Conservation (phyloP, 1,140 invertebrate genomes). For the Sycophila sp. region DNA sequence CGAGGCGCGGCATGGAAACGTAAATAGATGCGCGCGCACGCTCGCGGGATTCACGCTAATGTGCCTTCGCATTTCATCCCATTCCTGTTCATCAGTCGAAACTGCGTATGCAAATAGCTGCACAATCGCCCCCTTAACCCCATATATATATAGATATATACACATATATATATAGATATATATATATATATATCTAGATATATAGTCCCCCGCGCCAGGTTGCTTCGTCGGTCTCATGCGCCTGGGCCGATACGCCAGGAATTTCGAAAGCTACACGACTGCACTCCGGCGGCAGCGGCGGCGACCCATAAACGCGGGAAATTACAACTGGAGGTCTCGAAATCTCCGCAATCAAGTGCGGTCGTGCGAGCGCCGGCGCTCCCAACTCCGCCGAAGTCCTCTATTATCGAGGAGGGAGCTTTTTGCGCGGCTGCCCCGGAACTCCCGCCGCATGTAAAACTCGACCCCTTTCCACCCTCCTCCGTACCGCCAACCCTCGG, state of each 20-base stretch:
- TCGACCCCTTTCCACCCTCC: conserved; percentile 18
- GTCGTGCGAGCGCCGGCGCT: conserved; percentile 1
- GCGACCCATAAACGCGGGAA: conserved; percentile 42
- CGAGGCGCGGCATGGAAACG: too few species aligned
- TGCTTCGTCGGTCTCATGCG: too few species aligned
- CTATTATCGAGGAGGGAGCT: conserved; percentile 18
- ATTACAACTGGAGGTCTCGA: conserved; percentile 45
- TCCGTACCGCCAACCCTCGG: neutral
- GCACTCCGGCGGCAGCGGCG: neutral
- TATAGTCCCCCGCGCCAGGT: too few species aligned
- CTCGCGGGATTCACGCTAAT: neutral
- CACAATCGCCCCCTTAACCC: too few species aligned
- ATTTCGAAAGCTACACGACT: conserved; percentile 1
- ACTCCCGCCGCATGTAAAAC: neutral
- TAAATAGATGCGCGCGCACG: neutral
- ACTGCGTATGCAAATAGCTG: conserved; percentile 46
- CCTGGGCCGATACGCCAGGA: neutral
- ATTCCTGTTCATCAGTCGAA: conserved; percentile 17
- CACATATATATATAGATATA: too few species aligned
- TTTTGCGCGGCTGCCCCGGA: conserved; percentile 27
- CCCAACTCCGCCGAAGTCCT: neutral
- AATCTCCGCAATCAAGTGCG: conserved; percentile 28
- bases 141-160: too few species aligned
- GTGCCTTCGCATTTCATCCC: conserved; percentile 9
- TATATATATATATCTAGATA: too few species aligned